Conservation (phyloP, 2,113 vertebrate genomes). For the Alethe castanea region DNA sequence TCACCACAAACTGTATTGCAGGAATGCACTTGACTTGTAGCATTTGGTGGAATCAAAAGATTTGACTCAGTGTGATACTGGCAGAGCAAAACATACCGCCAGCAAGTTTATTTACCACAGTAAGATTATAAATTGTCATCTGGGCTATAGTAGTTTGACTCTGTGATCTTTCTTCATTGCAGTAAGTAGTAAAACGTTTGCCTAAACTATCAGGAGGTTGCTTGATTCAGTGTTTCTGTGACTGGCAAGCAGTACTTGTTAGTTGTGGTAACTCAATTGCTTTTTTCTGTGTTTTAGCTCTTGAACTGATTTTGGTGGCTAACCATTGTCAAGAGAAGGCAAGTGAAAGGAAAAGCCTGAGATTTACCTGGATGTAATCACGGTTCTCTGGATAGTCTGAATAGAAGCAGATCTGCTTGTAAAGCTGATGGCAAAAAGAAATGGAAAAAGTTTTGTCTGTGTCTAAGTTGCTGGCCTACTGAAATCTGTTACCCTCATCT, state of each 20-base stretch:
- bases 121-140: neutral
- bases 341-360: neutral
- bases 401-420: neutral
- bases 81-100: neutral
- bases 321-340: neutral
- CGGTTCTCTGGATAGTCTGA: neutral
- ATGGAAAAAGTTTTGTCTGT: neutral
- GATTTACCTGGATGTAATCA: neutral
- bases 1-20: neutral
- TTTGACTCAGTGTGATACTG: neutral
- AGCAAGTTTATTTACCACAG: conserved; percentile 13
- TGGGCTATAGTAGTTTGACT: neutral
- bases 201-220: neutral
- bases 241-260: neutral
- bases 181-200: neutral
- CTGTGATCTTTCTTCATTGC: neutral
- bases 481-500: neutral
- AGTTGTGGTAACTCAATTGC: neutral
- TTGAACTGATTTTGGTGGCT: neutral
- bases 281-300: neutral
- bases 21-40: neutral
- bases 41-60: conserved; percentile 22
- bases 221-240: neutral
- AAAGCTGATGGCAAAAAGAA: neutral
- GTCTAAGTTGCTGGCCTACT: neutral